Evolutionary conservation across 2,797 vertebrate genomes (phyloP), one percentile per base, ranked within the genome.

Genomic region (Hydrolagus colliei): DNA sequence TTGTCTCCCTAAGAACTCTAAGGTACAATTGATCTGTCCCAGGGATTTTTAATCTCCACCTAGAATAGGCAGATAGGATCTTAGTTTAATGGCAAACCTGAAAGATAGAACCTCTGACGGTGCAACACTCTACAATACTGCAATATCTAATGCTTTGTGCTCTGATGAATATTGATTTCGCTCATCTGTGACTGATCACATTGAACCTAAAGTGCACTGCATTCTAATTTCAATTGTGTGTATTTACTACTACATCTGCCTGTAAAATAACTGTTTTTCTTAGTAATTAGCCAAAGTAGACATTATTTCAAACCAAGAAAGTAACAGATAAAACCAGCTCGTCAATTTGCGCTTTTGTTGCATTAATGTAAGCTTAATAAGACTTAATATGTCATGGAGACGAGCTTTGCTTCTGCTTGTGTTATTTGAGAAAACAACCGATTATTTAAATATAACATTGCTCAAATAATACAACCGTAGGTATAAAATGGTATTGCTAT

Each of bases 181-280:
- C 27, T 84, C 41, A 71, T 68, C 18, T 13, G 41, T 18, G 79
- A 68, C 65, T 84, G 71, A 84, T 84, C 71, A 18, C 18, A 41
- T 63, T 68, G 67, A 32, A 32, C 65, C 18, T 84, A 84, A 32
- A 84, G 32, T 20, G 12, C 79, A 67, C 71, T 18, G 20, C 20
- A 84, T 41, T 79, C 27, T 68, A 41, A 82, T 84, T 84, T 68
- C 18, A 84, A n/a, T 84, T 4, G 27, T 71, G 27, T 68, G 35
- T 52, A 52, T 52, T 6, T 52, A 6, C 41, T 52, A 52, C 6
- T 52, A 52, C 41, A 52, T 52, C 41, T 52, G 41, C 41, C 41
- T 52, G 2, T 52, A 52, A 52, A 52, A 52, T 52, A 52, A 52
- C 27, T 27, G 41, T 52, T 52, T 52, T 52, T 52, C 41, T 52